Evolutionary conservation across 2,888 invertebrate genomes (phyloP), one percentile per base, ranked within the genome.

Genomic region (Anaspis maculata): DNA sequence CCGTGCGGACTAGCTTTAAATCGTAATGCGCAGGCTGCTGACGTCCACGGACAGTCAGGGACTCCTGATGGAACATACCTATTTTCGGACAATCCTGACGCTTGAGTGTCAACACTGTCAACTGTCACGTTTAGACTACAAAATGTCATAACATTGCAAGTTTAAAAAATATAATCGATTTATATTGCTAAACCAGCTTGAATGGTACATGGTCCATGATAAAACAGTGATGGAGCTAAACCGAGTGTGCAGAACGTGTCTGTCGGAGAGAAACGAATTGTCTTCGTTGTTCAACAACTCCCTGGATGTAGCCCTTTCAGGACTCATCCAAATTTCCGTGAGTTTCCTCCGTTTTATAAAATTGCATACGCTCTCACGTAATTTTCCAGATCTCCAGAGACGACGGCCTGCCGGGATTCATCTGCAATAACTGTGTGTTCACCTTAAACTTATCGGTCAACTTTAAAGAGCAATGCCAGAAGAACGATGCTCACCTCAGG

Each of bases 181-280:
- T n/a, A n/a, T n/a, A n/a, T n/a, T n/a, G n/a, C n/a, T n/a, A n/a
- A n/a, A n/a, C n/a, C n/a, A n/a, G n/a, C n/a, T n/a, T n/a, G n/a
- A n/a, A n/a, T n/a, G n/a, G n/a, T n/a, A n/a, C n/a, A n/a, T n/a
- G n/a, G n/a, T n/a, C n/a, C n/a, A n/a, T n/a, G n/a, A n/a, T n/a
- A 19, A 19, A 19, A 19, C 9, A 5, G 19, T 51, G 14, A 45
- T 52, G 32, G 55, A 58, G 33, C 36, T 61, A 16, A 46, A 54
- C 38, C 54, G 41, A 41, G 30, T 61, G 14, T 64, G 64, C 42
- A 48, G 64, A 29, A 61, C 60, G 13, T 64, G 64, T 45, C 46
- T 62, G 25, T 29, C 44, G 6, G 56, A 59, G 45, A 59, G 52
- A 44, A 39, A 47, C 30, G 59, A 62, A 33, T 46, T 62, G 28